Conservation (phyloP, 2,113 vertebrate species). For the Motacilla tschutschensis region DNA sequence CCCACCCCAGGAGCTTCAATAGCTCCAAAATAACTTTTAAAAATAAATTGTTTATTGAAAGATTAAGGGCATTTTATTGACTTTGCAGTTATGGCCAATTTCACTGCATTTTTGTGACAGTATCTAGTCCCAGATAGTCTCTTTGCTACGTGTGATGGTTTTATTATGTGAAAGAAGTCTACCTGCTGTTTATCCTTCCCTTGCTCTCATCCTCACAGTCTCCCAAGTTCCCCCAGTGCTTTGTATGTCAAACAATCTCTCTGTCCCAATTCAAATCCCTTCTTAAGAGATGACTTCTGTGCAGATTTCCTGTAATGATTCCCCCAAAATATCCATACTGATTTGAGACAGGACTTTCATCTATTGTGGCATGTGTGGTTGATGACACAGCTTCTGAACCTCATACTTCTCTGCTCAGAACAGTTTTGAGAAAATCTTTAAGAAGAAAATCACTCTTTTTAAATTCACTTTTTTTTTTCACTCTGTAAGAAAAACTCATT, state of each 20-base stretch:
- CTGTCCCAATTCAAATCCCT: constrained; percentile 37
- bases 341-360: constrained; percentile 17
- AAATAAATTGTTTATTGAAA: constrained; percentile 64
- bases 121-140: constrained; percentile 50
- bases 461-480: neutral
- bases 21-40: constrained; percentile 46
- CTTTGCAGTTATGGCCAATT: constrained; percentile 57
- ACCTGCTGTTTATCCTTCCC: constrained; percentile 34
- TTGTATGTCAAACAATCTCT: constrained; percentile 6
- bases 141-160: constrained; percentile 41
- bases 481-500: neutral
- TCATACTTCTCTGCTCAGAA: neutral
- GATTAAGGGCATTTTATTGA: constrained; percentile 63
- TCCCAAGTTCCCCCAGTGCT: neutral
- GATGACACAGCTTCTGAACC: constrained; percentile 29
- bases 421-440: neutral
- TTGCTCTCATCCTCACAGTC: constrained; percentile 2
- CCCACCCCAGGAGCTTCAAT: constrained; percentile 24
- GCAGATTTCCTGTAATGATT: constrained; percentile 49
- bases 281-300: constrained; percentile 37
- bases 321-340: constrained; percentile 38
- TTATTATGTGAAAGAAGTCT: constrained; percentile 48
- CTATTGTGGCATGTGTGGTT: neutral
- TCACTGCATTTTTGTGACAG: constrained; percentile 41
- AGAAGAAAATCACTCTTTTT: neutral